Evolutionary conservation across 2,888 invertebrate genomes (phyloP).

Genomic region (Troides helena): DNA sequence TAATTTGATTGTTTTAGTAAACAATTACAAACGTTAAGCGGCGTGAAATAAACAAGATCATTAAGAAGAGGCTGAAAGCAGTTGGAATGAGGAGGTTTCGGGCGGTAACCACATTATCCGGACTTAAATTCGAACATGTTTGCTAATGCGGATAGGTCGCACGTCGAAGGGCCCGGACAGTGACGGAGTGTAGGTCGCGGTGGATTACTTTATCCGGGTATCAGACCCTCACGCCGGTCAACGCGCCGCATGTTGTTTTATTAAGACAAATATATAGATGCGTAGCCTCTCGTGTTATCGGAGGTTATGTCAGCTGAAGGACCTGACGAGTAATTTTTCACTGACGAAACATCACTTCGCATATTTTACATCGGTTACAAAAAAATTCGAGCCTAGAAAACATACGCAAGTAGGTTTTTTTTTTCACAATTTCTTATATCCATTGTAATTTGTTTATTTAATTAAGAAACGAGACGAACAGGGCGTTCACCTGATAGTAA

Average conservation of each 20-base stretch:
- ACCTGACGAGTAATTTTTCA: conserved; percentile 26
- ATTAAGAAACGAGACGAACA: too few species aligned
- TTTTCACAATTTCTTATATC: neutral
- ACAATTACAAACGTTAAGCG: neutral
- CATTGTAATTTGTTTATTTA: too few species aligned
- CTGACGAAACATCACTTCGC: conserved; percentile 11
- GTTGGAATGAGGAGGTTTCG: conserved; percentile 45
- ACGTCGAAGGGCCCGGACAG: conserved; percentile 60
- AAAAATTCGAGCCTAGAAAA: neutral
- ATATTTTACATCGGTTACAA: conserved; percentile 19
- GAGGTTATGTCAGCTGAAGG: conserved; percentile 19
- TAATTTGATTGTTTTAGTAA: too few species aligned
- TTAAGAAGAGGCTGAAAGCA: conserved; percentile 32
- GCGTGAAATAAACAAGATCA: conserved; percentile 10
- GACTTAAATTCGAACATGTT: conserved; percentile 68
- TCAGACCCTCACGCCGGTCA: conserved; percentile 34
- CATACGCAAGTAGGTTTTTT: neutral
- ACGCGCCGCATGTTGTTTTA: conserved; percentile 39
- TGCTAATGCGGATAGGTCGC: conserved; percentile 67
- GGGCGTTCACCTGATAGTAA: too few species aligned
- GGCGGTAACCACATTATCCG: conserved; percentile 46
- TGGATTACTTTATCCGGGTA: conserved; percentile 35
- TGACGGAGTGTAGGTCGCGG: conserved; percentile 59
- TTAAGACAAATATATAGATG: conserved; percentile 36
- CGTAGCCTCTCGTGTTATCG: conserved; percentile 28